Evolutionary conservation across 2,113 vertebrate genomes (phyloP).

Genomic region (Chionis minor): DNA sequence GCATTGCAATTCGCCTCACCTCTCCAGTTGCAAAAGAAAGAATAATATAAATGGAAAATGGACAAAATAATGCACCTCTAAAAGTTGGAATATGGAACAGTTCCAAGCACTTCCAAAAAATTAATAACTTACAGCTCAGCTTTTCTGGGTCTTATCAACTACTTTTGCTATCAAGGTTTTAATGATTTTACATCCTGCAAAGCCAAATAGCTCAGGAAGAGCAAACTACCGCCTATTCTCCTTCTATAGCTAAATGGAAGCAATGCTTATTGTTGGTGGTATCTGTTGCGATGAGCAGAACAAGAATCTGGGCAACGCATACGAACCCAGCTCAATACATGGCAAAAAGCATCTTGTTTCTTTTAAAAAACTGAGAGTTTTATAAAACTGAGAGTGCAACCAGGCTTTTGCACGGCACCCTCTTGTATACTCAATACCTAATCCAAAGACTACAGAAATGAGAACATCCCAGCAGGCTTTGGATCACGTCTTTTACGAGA

Average conservation of each 20-base stretch:
- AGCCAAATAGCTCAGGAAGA: neutral
- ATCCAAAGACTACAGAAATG: neutral
- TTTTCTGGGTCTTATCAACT: neutral
- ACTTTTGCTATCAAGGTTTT: neutral
- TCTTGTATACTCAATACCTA: neutral
- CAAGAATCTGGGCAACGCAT: neutral
- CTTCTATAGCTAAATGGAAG: neutral
- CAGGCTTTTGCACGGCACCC: neutral
- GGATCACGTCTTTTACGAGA: neutral
- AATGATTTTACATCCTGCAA: neutral
- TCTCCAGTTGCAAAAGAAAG: constrained; percentile 35
- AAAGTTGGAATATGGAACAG: neutral
- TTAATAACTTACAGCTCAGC: neutral
- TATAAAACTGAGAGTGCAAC: neutral
- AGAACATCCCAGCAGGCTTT: neutral
- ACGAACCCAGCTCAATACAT: neutral
- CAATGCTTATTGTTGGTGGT: neutral
- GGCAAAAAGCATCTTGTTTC: neutral
- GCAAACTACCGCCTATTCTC: neutral
- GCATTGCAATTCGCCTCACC: neutral
- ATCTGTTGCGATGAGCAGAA: neutral
- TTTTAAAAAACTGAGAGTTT: neutral
- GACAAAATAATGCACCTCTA: neutral
- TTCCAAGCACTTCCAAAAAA: neutral
- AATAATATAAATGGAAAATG: neutral